Percentiles rank a stretch among this genome's conserved stretches.
phyloP scores from a whole-genome alignment of 2,888 invertebrate species.

The Dromius quadrimaculatus region DNA sequence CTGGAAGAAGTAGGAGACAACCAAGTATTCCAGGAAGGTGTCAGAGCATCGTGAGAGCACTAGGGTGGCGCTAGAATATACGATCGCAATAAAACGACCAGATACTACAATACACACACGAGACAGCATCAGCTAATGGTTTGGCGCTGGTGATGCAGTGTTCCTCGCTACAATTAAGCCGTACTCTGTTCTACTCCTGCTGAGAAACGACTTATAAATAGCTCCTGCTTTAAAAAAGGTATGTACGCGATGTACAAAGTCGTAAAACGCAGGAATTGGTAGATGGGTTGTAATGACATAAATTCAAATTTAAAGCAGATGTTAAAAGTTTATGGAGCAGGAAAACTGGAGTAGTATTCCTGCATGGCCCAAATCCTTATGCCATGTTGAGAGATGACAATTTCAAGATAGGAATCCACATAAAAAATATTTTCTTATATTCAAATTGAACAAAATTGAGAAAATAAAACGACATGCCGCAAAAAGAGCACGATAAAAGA shows the following conservation, averaged over 20 bases:
- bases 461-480: no score
- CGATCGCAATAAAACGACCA: conserved; percentile 52
- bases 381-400: not conserved
- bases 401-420: no score
- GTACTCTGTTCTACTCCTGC: not conserved
- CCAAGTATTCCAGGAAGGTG: conserved; percentile 6
- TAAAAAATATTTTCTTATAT: no score
- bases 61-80: conserved; percentile 51
- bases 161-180: conserved; percentile 21
- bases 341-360: conserved; percentile 12
- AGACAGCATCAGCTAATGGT: conserved; percentile 39
- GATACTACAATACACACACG: conserved; percentile 51
- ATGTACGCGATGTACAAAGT: not conserved
- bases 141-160: conserved; percentile 11
- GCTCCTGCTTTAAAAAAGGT: conserved; percentile 26
- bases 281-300: conserved; percentile 26
- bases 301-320: conserved; percentile 30
- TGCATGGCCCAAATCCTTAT: not conserved
- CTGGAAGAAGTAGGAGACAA: no score
- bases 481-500: conserved; percentile 31
- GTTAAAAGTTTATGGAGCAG: conserved; percentile 23
- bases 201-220: conserved; percentile 24
- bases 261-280: conserved; percentile 14
- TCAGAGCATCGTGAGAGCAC: not conserved
- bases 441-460: no score